Percentiles rank a stretch among this genome's conserved stretches.
These are phyloP conservation scores for Apotomis turbidana DNA, from an alignment of 2,888 invertebrate genomes.

Conservation along the genomic window DNA sequence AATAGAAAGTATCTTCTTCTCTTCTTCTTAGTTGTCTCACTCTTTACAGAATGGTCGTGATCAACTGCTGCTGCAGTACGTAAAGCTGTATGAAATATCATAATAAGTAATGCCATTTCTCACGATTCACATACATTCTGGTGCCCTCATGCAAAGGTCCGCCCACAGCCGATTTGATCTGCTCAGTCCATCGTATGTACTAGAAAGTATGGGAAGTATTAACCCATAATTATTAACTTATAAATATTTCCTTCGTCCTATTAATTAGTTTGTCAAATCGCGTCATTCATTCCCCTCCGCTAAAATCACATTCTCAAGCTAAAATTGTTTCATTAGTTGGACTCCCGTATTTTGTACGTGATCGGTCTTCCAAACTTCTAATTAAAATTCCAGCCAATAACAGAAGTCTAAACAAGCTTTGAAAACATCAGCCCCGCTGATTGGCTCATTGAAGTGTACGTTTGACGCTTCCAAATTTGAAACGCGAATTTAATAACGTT, in stretches of 20 bases:
- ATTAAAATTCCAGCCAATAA: constrained; percentile 63
- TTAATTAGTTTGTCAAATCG: constrained; percentile 25
- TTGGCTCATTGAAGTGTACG: constrained; percentile 30
- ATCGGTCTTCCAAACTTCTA: constrained; percentile 56
- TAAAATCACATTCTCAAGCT: constrained; percentile 39
- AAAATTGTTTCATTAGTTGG: constrained; percentile 45
- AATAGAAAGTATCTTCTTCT: no score
- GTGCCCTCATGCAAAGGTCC: no score
- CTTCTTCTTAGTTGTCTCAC: no score
- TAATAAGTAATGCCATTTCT: no score
- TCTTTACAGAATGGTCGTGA: no score
- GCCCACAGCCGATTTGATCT: no score
- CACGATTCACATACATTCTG: no score
- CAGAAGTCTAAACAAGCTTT: constrained; percentile 52
- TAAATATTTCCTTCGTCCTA: constrained; percentile 14
- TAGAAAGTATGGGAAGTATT: background rate
- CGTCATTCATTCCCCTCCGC: constrained; percentile 11
- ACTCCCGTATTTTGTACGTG: constrained; percentile 55
- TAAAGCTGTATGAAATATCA: no score
- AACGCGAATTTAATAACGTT: constrained; percentile 29
- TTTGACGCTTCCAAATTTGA: constrained; percentile 29
- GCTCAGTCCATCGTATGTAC: no score
- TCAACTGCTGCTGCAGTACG: no score
- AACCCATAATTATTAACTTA: background rate
- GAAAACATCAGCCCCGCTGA: constrained; percentile 31